Evolutionary conservation across 2,888 invertebrate genomes (phyloP).

Genomic region (Crematogaster levior): DNA sequence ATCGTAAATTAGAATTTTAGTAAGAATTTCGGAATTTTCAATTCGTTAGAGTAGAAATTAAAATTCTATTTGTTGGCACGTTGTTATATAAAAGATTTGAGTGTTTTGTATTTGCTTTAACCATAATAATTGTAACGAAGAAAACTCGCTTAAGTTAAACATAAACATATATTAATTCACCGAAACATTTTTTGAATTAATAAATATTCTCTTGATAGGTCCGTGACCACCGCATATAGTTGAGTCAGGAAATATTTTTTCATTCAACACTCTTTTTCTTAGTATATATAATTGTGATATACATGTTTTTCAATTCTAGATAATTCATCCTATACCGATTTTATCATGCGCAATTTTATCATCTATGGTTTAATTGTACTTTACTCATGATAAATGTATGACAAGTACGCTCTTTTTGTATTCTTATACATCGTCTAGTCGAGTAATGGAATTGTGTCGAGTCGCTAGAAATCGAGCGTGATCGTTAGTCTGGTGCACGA

Average conservation of each 20-base stretch:
- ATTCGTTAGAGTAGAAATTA: not conserved
- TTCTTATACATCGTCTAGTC: not conserved
- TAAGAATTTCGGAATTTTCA: not conserved
- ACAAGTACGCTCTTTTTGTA: not conserved
- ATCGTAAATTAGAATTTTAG: not conserved
- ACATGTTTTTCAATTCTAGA: not conserved
- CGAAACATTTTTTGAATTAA: too few species aligned
- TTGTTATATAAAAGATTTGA: not conserved
- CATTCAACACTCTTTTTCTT: too few species aligned
- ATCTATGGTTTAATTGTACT: not conserved
- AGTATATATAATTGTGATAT: not conserved
- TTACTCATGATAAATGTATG: not conserved
- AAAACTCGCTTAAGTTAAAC: too few species aligned
- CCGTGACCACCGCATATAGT: too few species aligned
- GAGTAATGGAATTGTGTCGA: not conserved
- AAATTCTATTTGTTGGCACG: not conserved
- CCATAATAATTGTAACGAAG: not conserved
- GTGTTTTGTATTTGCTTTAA: not conserved
- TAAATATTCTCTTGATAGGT: too few species aligned
- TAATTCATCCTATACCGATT: not conserved
- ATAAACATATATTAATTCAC: too few species aligned
- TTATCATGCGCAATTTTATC: not conserved
- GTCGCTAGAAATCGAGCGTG: not conserved
- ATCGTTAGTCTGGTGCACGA: not conserved
- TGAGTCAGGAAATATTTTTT: too few species aligned